Percentiles rank a stretch among this genome's conserved stretches.
These are phyloP conservation scores for Silurus lanzhouensis DNA, from an alignment of 2,797 vertebrate genomes.

Conservation along the genomic window DNA sequence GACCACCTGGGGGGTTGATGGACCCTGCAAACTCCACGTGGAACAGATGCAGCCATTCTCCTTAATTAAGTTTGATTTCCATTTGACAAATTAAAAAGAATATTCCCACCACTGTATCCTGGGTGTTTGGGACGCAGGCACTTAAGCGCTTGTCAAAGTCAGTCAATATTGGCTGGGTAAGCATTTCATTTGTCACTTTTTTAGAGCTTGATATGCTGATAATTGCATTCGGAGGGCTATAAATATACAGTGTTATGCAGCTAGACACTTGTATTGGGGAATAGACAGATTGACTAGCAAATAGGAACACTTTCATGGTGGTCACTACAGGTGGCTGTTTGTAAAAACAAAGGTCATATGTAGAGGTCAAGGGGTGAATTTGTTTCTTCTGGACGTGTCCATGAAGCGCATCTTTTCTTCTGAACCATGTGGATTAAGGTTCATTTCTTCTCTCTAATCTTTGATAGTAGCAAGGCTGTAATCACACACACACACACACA, in stretches of 20 bases:
- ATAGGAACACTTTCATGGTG: not conserved
- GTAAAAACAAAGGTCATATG: not conserved
- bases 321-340: slow-evolving; percentile 1
- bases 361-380: not conserved
- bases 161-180: slow-evolving; percentile 46
- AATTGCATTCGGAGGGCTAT: slow-evolving; percentile 28
- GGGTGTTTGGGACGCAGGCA: slow-evolving; percentile 43
- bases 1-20: slow-evolving; percentile 70
- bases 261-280: not conserved
- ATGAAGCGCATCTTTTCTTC: slow-evolving; percentile 24
- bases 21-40: slow-evolving; percentile 58
- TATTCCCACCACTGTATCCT: slow-evolving; percentile 49
- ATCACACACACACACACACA: slow-evolving; percentile 5
- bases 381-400: not conserved
- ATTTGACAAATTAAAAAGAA: slow-evolving; percentile 60
- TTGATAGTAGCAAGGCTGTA: slow-evolving; percentile 25
- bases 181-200: slow-evolving; percentile 51
- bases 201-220: slow-evolving; percentile 47
- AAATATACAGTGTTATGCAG: not conserved
- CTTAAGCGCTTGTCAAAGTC: slow-evolving; percentile 48
- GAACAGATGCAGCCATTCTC: slow-evolving; percentile 62
- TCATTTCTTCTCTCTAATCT: slow-evolving; percentile 10
- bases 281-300: not conserved
- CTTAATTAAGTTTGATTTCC: slow-evolving; percentile 64
- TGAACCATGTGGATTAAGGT: slow-evolving; percentile 4